phyloP scores from a whole-genome alignment of 2,888 invertebrate genomes.

The Slavum lentiscoides region DNA sequence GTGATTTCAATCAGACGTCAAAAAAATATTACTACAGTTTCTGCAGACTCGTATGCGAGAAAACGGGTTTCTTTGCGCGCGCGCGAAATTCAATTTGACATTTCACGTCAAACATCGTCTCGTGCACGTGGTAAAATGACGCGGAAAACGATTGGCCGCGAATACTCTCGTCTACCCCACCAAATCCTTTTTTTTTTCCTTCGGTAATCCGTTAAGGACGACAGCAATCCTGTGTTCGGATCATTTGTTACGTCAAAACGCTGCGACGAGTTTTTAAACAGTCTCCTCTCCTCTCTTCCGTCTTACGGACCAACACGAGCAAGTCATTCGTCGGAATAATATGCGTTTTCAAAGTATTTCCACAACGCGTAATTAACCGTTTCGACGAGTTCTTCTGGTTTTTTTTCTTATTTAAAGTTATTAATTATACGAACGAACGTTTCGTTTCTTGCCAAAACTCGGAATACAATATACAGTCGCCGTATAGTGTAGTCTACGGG shows the following conservation, averaged over 20 bases:
- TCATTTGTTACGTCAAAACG: conserved; percentile 5
- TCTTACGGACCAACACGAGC: too few species aligned
- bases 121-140: conserved; percentile 18
- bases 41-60: background rate
- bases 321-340: too few species aligned
- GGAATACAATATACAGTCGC: too few species aligned
- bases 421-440: too few species aligned
- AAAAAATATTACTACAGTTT: conserved; percentile 12
- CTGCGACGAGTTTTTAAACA: background rate
- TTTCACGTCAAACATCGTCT: conserved; percentile 12
- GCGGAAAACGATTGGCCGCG: conserved; percentile 3
- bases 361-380: too few species aligned
- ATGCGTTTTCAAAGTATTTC: too few species aligned
- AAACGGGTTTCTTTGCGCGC: background rate
- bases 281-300: background rate
- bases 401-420: too few species aligned
- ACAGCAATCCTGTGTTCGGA: background rate
- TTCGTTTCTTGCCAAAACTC: too few species aligned
- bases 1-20: conserved; percentile 22
- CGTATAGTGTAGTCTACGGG: too few species aligned
- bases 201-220: background rate
- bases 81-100: conserved; percentile 26
- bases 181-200: background rate
- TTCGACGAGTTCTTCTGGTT: too few species aligned
- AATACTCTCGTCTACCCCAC: background rate